phyloP scores from a whole-genome alignment of 2,797 vertebrate genomes.

The Lagodon rhomboides region DNA sequence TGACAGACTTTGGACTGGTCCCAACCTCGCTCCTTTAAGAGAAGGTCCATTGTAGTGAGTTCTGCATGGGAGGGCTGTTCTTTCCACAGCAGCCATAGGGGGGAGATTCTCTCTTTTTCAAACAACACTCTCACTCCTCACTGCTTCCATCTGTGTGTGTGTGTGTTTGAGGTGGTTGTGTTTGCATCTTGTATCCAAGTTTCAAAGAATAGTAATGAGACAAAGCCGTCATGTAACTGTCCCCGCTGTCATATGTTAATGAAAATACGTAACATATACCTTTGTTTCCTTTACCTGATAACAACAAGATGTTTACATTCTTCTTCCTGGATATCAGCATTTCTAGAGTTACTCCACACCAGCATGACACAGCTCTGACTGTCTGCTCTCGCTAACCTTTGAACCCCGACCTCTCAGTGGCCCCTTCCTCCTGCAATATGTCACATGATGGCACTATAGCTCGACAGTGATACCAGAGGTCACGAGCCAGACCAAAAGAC shows the following conservation, averaged over 20 bases:
- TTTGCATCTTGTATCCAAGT: constrained; percentile 10
- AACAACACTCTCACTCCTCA: constrained; percentile 42
- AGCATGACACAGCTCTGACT: not conserved
- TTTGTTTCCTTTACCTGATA: not conserved
- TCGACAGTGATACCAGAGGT: constrained; percentile 13
- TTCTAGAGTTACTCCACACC: not conserved
- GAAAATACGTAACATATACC: not conserved
- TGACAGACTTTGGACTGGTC: constrained; percentile 81
- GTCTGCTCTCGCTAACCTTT: constrained; percentile 34
- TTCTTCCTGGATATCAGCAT: constrained; percentile 23
- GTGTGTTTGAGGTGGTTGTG: constrained; percentile 55
- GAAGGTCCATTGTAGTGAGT: constrained; percentile 87
- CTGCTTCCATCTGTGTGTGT: constrained; percentile 46
- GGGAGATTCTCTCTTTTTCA: constrained; percentile 15
- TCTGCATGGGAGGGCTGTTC: constrained; percentile 68
- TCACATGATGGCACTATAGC: constrained; percentile 24
- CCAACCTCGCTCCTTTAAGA: constrained; percentile 76
- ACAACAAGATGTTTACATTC: constrained; percentile 7
- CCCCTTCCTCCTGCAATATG: not conserved
- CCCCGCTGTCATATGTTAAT: not conserved
- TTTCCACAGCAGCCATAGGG: constrained; percentile 52
- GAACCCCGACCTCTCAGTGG: constrained; percentile 38
- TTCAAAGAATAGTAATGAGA: not conserved
- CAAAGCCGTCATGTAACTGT: not conserved
- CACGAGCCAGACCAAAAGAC: not conserved